phyloP scores from a whole-genome alignment of 2,797 vertebrate species.

The Phoxinus dragarum region DNA sequence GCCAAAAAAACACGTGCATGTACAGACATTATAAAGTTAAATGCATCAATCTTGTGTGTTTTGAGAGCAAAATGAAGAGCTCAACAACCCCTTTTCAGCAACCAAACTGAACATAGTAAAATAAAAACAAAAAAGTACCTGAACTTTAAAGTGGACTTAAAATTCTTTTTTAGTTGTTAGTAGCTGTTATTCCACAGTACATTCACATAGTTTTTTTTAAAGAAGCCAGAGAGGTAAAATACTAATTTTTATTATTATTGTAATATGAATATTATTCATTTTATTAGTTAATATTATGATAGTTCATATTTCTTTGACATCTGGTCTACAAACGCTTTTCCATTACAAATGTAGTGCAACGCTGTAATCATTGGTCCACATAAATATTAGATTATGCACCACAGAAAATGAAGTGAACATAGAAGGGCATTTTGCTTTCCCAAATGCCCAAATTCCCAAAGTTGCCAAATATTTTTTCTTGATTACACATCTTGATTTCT shows the following conservation, averaged over 20 bases:
- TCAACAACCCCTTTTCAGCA: background rate
- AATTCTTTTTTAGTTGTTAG: background rate
- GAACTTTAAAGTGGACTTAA: background rate
- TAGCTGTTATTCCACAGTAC: background rate
- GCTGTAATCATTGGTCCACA: too few relatives aligned
- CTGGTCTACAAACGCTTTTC: background rate
- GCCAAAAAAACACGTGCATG: conserved; percentile 41
- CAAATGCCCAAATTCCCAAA: background rate
- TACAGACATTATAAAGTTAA: background rate
- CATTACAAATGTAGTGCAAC: background rate
- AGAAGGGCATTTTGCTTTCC: background rate
- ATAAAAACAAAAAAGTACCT: background rate
- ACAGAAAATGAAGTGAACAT: background rate
- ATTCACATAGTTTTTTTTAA: background rate
- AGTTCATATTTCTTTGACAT: background rate
- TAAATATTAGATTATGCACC: too few relatives aligned
- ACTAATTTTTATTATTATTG: background rate
- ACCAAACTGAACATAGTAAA: background rate
- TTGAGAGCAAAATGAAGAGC: background rate
- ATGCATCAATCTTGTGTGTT: background rate
- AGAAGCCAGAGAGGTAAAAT: background rate
- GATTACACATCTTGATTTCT: background rate
- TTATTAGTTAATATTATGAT: background rate
- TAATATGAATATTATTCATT: background rate
- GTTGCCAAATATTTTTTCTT: too few relatives aligned